Base-by-base conservation (phyloP, 1,140 invertebrate genomes). In the Drosophila repleta region DNA sequence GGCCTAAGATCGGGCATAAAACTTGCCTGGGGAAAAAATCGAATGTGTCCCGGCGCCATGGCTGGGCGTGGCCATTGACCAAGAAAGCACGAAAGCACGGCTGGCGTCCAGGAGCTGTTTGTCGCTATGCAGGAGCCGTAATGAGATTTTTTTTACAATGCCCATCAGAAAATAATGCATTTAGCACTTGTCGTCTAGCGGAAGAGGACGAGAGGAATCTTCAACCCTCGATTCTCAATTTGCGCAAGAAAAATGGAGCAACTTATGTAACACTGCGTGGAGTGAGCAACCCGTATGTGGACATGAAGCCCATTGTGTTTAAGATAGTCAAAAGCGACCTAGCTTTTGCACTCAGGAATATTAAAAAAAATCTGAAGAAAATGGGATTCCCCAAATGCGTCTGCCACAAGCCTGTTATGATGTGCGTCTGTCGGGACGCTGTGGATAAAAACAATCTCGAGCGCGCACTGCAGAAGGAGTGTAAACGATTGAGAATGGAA, bases 81-180 rank as follows among this genome's bases (percentile, higher is more conserved):
- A 56, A 20, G 0, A 15, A 62, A 58, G 87, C 79, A 3, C 65
- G 63, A 13, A 69, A 71, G 13, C 11, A 60, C 6, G 90, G 90
- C 15, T 91, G 90, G 90, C 61, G 75, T 4, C 90, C 90, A 0
- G 90, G 90, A 0, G 74, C 87, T 17, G 87, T 91, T 39, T 21
- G 64, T 8, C 48, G 90, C 20, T 52, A 69, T 48, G 76, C 79
- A 5, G 58, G 66, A 2, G 51, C 72, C 2, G 65, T 91, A 2
- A 91, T 91, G 90, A 71, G 70, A n/a, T 90, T 63, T 68, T 91
- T 91, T 43, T 43, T 90, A 1, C 53, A 63, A 4, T 18, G 53
- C 13, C 57, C 66, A 4, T 15, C 63, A 0, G 52, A 76, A 0
- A 46, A 61, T 0, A 62, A 70, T 51, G 41, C 32, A 0, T 71